Conservation (phyloP, 2,888 invertebrate genomes). For the Ctena decussata region DNA sequence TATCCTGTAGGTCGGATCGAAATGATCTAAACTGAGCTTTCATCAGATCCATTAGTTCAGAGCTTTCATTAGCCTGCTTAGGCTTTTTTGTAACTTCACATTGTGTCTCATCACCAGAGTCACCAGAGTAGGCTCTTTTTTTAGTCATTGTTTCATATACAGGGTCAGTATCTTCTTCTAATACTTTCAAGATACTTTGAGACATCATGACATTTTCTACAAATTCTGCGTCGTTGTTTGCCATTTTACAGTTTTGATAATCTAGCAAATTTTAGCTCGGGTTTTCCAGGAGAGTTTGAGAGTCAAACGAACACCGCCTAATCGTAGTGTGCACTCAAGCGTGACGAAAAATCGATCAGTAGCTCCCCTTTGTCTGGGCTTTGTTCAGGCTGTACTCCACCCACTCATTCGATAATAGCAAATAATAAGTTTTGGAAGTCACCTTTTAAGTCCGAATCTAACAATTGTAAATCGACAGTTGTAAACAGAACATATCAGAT, state of each 20-base stretch:
- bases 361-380: background rate
- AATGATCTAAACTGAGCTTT: background rate
- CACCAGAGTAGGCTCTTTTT: background rate
- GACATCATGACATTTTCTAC: background rate
- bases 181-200: background rate
- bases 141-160: background rate
- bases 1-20: background rate
- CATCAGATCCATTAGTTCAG: background rate
- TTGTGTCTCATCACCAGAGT: background rate
- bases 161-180: background rate
- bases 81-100: background rate
- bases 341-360: conserved; percentile 1
- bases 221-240: background rate
- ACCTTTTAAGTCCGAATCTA: no score
- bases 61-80: background rate
- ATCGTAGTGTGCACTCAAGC: background rate
- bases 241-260: background rate
- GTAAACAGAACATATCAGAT: no score
- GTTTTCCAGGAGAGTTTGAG: background rate
- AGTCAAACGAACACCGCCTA: background rate
- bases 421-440: no score
- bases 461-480: no score
- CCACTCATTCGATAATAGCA: no score
- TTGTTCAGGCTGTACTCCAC: no score
- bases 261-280: background rate